Evolutionary conservation across 1,140 invertebrate species (phyloP).

Genomic region (Lycorma delicatula): DNA sequence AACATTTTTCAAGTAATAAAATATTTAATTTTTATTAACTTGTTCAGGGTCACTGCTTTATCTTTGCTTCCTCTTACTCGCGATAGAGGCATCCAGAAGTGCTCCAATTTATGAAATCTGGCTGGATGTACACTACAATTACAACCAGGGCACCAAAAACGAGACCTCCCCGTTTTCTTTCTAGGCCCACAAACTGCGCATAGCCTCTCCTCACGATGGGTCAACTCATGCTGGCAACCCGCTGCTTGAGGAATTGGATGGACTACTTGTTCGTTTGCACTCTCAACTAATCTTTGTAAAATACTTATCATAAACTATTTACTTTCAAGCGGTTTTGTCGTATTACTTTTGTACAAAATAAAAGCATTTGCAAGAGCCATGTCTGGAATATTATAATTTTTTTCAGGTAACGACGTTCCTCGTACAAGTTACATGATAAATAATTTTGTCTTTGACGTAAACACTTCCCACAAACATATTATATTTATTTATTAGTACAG

Average conservation of each 20-base stretch:
- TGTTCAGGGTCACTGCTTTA: too few relatives aligned
- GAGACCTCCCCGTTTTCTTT: slow-evolving; percentile 7
- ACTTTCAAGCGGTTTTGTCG: not conserved
- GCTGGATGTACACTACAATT: slow-evolving; percentile 10
- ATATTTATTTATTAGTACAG: too few relatives aligned
- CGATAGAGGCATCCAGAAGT: slow-evolving; percentile 15
- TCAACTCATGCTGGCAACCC: not conserved
- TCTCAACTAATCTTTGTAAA: not conserved
- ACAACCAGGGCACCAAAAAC: slow-evolving; percentile 11
- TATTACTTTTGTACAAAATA: slow-evolving; percentile 6
- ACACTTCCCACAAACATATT: too few relatives aligned
- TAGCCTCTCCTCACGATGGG: not conserved
- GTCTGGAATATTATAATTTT: slow-evolving; percentile 12
- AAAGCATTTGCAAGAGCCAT: slow-evolving; percentile 5
- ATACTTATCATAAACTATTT: slow-evolving; percentile 1
- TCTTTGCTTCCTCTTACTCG: too few relatives aligned
- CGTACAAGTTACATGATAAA: too few relatives aligned
- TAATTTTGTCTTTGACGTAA: too few relatives aligned
- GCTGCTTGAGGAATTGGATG: not conserved
- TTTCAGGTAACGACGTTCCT: too few relatives aligned
- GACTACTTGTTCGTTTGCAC: not conserved
- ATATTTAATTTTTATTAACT: too few relatives aligned
- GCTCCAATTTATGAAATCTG: slow-evolving; percentile 6
- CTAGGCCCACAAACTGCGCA: slow-evolving; percentile 5
- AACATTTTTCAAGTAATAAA: too few relatives aligned